Percentiles rank a stretch among this genome's conserved stretches.
Evolutionary conservation across 2,797 vertebrate species (phyloP).

Genomic region (Xenopus petersii): DNA sequence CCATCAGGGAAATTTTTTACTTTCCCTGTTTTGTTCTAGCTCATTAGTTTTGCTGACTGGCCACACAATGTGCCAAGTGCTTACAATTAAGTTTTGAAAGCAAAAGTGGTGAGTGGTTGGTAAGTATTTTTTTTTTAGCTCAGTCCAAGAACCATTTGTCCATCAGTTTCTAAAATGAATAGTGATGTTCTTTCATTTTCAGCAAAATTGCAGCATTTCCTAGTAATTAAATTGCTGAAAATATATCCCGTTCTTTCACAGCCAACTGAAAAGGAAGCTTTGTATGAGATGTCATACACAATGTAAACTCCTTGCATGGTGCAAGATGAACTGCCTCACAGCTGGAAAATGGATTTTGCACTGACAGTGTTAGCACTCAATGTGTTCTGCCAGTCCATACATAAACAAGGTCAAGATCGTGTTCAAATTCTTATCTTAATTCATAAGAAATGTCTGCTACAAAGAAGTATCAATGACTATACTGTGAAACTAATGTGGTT

Average conservation of each 20-base stretch:
- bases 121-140: slow-evolving; percentile 64
- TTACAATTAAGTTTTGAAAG: slow-evolving; percentile 72
- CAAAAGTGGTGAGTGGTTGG: slow-evolving; percentile 75
- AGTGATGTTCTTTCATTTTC: slow-evolving; percentile 57
- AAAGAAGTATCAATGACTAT: slow-evolving; percentile 1
- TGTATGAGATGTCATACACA: slow-evolving; percentile 17
- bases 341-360: neutral
- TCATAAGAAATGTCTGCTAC: slow-evolving; percentile 10
- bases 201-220: slow-evolving; percentile 79
- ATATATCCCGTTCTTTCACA: slow-evolving; percentile 46
- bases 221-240: slow-evolving; percentile 75
- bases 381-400: neutral
- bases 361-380: slow-evolving; percentile 11
- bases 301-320: slow-evolving; percentile 14
- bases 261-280: slow-evolving; percentile 29
- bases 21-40: slow-evolving; percentile 57
- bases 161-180: slow-evolving; percentile 46
- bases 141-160: slow-evolving; percentile 63
- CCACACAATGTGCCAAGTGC: slow-evolving; percentile 72
- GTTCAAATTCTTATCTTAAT: slow-evolving; percentile 16
- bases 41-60: slow-evolving; percentile 63
- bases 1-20: slow-evolving; percentile 48
- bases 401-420: slow-evolving; percentile 3
- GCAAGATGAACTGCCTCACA: slow-evolving; percentile 7
- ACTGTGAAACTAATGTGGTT: slow-evolving; percentile 1